These are phyloP conservation scores for Hypocryptadius cinnamomeus DNA, from an alignment of 2,113 vertebrate genomes.

Conservation along the genomic window DNA sequence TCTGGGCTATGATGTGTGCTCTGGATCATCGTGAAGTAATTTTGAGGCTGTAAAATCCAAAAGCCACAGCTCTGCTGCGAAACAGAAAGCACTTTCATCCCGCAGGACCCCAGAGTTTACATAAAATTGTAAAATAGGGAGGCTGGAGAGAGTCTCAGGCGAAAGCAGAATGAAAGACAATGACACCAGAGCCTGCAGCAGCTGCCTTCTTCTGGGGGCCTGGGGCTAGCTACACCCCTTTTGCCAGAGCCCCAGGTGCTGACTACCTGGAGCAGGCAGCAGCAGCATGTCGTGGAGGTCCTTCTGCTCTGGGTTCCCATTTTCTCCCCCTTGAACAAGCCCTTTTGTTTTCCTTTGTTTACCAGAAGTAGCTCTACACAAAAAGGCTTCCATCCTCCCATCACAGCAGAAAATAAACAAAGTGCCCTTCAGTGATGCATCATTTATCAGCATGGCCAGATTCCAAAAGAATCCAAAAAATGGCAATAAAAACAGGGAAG, in stretches of 20 bases:
- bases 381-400: not conserved
- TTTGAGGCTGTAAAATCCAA: constrained; percentile 61
- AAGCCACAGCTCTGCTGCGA: constrained; percentile 54
- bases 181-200: not conserved
- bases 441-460: not conserved
- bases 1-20: constrained; percentile 64
- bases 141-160: constrained; percentile 32
- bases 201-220: not conserved
- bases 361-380: not conserved
- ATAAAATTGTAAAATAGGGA: constrained; percentile 30
- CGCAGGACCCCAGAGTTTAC: constrained; percentile 54
- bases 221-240: not conserved
- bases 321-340: not conserved
- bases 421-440: not conserved
- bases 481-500: not conserved
- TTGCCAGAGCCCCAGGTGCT: not conserved
- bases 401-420: not conserved
- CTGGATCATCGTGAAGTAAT: constrained; percentile 68
- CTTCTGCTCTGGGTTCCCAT: not conserved
- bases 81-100: constrained; percentile 63
- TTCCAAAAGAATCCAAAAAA: not conserved
- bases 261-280: not conserved
- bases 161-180: constrained; percentile 5
- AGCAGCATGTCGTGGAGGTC: not conserved
- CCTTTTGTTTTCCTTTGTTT: not conserved